Base-by-base conservation (phyloP, 2,113 vertebrate species). In the Crotalus horridus region DNA sequence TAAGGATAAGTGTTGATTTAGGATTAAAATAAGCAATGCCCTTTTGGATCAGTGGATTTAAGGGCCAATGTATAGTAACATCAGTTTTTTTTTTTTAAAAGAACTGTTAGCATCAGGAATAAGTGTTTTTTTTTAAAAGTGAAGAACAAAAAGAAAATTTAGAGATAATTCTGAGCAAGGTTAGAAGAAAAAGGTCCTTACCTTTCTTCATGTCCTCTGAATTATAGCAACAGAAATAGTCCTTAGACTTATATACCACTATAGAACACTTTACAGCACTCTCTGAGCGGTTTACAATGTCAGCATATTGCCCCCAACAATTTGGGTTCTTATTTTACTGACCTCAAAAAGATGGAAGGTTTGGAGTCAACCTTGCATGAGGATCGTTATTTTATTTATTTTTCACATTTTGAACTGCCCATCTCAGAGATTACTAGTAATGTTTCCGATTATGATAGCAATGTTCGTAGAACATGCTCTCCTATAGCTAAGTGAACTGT, bases 1-100 rank as follows among this genome's bases (percentile, higher is more conserved):
- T 8, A 91, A 91, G 93, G 95, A 91, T 86, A 90, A 93, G 7
- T 87, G 61, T 95, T 53, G 87, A 89, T 13, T 0, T 33, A 10
- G 93, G 89, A 93, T 17, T 21, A 88, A 95, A 94, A 94, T 93
- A 24, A 93, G 61, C 51, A 61, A n/a, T 91, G 69, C 94, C 88
- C 89, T 90, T 91, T 1, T 26, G 92, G 85, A 90, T 96, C 48
- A 93, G 55, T 92, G 91, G 89, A 86, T 88, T 59, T 61, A 92
- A 69, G 55, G 90, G 81, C 69, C 90, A 94, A 59, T 89, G 54
- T 56, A 91, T 87, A 58, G 8, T 9, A 94, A 92, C 21, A 64
- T 90, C 92, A 56, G 56, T 20, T 69, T 69, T 69, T 69, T n/a
- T 39, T 39, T 39, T 39, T 39, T 39, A 39, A 39, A 48, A 91